phyloP scores from a whole-genome alignment of 2,888 invertebrate species.

The Alsophila aescularia region DNA sequence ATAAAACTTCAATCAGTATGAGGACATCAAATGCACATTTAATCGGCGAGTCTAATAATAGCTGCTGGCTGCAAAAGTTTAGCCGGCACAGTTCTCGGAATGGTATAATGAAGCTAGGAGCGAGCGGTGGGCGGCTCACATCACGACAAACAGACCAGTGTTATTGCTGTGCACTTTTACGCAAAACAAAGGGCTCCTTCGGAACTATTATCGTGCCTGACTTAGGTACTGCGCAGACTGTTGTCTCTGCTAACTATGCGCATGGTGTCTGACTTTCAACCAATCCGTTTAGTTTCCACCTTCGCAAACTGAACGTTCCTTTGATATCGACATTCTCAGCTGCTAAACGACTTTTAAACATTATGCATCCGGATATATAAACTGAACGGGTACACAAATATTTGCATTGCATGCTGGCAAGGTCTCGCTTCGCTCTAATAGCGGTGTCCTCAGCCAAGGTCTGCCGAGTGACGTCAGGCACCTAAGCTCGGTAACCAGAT shows the following conservation, averaged over 20 bases:
- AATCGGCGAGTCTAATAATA: conserved; percentile 49
- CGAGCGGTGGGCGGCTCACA: conserved; percentile 51
- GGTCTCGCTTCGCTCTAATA: conserved; percentile 77
- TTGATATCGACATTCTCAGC: neutral
- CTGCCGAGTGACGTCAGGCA: conserved; percentile 72
- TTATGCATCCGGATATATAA: conserved; percentile 32
- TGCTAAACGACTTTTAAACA: conserved; percentile 9
- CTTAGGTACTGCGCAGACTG: conserved; percentile 35
- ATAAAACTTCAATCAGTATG: conserved; percentile 21
- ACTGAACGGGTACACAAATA: conserved; percentile 38
- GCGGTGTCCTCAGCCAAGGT: conserved; percentile 77
- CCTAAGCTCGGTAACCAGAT: conserved; percentile 70
- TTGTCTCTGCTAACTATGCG: conserved; percentile 31
- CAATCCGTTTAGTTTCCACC: conserved; percentile 1
- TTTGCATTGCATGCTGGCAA: conserved; percentile 65
- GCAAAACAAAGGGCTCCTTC: conserved; percentile 56
- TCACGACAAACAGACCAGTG: conserved; percentile 52
- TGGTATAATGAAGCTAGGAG: conserved; percentile 57
- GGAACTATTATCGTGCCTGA: conserved; percentile 49
- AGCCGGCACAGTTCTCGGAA: conserved; percentile 57
- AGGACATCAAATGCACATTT: conserved; percentile 43
- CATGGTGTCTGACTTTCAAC: conserved; percentile 20
- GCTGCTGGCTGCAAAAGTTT: conserved; percentile 50
- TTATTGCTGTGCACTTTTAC: conserved; percentile 51
- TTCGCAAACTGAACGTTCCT: neutral